Evolutionary conservation across 2,113 vertebrate species (phyloP), one percentile per base, ranked within the genome.

Genomic region (Thalassoma bifasciatum): DNA sequence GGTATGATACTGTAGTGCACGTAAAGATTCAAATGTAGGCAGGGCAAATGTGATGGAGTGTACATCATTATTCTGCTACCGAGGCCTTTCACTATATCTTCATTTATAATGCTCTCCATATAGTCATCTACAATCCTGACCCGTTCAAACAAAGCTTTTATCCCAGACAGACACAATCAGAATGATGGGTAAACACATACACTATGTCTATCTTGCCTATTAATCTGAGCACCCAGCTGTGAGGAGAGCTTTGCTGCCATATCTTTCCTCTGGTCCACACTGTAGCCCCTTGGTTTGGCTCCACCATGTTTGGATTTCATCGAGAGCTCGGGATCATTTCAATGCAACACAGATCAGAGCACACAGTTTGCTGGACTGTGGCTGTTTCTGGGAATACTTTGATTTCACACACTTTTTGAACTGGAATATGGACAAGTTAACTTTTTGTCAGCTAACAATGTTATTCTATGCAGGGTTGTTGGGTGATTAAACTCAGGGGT

Each of bases 221-320:
- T 93, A 94, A 93, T 94, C 92, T 90, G 92, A 79, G 81, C 92
- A 92, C 80, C 86, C 92, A 91, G 83, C 92, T 92, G 92, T 93
- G 91, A 88, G 85, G 72, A 63, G 16, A 72, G 85, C 84, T 86
- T 75, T 79, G 82, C 82, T 72, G 77, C 66, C 72, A 77, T 88
- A 93, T 93, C 92, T 60, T 14, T 92, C 75, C 77, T 60, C 79
- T 57, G 72, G 88, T 85, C 86, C 85, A 84, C 82, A 88, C 81
- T 83, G 77, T 59, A 77, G 78, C 74, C 77, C 21, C 53, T 60
- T 70, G 74, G 62, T 86, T 72, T 90, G 79, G 76, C 67, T 64
- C 57, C 34, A 40, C 38, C 66, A 26, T 92, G 90, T 93, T 93
- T 92, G 91, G 88, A 89, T 92, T 93, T 91, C 89, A 93, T 92